These are phyloP conservation scores for Lypha dubia DNA, from an alignment of 2,888 invertebrate genomes.

Conservation along the genomic window DNA sequence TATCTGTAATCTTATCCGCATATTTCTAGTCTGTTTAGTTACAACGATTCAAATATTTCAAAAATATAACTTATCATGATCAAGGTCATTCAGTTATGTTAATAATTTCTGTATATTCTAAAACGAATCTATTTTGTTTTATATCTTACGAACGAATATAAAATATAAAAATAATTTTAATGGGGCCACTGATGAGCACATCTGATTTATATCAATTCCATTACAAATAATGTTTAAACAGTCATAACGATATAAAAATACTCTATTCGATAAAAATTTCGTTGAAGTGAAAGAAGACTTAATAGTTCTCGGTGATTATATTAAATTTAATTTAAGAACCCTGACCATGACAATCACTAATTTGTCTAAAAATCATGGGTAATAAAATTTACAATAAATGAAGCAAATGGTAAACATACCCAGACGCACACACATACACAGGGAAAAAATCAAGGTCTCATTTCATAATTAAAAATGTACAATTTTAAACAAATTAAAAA, in stretches of 20 bases:
- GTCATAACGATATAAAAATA: neutral
- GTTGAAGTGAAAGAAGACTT: neutral
- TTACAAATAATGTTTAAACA: neutral
- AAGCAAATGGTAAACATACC: neutral
- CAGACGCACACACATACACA: neutral
- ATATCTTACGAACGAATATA: no score
- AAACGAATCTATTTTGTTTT: no score
- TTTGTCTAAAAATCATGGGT: conserved; percentile 10
- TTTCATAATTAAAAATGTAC: conserved; percentile 52
- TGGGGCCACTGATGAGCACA: neutral
- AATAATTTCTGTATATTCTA: no score
- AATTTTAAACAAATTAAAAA: conserved; percentile 66
- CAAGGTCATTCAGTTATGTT: no score
- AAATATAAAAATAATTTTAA: neutral
- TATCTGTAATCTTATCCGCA: no score
- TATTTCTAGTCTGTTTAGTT: no score
- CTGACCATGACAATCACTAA: conserved; percentile 57
- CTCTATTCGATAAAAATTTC: neutral
- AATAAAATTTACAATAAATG: conserved; percentile 4
- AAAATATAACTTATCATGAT: no score
- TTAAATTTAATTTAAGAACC: conserved; percentile 23
- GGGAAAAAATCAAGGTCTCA: conserved; percentile 44
- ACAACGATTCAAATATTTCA: no score
- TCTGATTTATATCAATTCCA: neutral
- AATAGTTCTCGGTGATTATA: neutral